These are phyloP conservation scores for Otus scops DNA, from an alignment of 2,797 vertebrate genomes.

Conservation along the genomic window DNA sequence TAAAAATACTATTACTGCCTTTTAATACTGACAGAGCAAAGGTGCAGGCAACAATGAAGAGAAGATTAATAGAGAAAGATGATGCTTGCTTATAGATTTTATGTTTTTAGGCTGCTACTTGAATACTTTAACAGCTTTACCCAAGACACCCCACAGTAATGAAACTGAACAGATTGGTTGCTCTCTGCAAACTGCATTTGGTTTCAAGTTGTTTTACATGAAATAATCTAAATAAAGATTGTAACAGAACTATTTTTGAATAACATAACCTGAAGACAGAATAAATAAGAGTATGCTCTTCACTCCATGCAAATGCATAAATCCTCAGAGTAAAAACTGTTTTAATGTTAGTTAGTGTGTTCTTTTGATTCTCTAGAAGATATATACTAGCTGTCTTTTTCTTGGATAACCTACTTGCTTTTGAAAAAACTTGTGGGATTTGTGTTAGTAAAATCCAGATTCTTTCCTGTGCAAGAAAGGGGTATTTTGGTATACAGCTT, in stretches of 20 bases:
- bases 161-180: neutral
- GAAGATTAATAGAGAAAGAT: neutral
- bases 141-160: neutral
- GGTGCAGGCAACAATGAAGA: neutral
- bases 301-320: neutral
- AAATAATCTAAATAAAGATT: neutral
- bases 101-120: neutral
- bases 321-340: neutral
- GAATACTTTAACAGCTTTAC: neutral
- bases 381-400: neutral
- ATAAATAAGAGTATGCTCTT: neutral
- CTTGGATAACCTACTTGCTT: neutral
- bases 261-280: neutral
- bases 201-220: neutral
- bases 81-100: neutral
- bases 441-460: neutral
- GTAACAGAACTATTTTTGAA: neutral
- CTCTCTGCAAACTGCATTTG: neutral
- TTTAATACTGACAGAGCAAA: neutral
- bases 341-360: neutral
- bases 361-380: neutral
- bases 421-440: neutral
- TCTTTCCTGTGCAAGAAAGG: neutral
- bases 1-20: neutral
- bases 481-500: neutral